Base-by-base conservation (phyloP, 1,140 invertebrate species). In the Heliconius himera region DNA sequence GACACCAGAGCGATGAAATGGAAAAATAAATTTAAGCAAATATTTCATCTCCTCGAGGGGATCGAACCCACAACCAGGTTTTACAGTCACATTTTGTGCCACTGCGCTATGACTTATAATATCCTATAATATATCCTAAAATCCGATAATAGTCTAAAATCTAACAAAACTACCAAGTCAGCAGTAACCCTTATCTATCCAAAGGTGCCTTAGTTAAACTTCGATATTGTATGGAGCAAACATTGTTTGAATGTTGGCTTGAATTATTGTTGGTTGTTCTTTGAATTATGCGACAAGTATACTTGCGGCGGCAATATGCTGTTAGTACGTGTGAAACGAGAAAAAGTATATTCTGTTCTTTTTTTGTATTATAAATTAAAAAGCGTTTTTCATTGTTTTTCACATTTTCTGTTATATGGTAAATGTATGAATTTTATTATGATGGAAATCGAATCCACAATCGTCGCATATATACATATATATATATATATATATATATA, bases 151-250 rank as follows among this genome's bases (percentile, higher is more conserved):
- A 26, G 26, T 9, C 11, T 11, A 18, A 66, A 66, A 66, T 66
- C 26, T 29, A 66, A 66, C 8, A 26, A 66, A 26, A 16, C 22
- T 5, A 1, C 26, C 9, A n/a, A 29, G 77, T 81, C 29, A 77
- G 54, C n/a, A 16, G 51, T 29, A 75, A 46, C 9, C 81, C 80
- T 80, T 77, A 76, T 38, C n/a, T 29, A 70, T 54, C 41, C 20
- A 74, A 81, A 77, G 74, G 78, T 73, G 72, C 71, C 76, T 78
- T 81, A 81, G 81, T 83, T 82, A 81, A 83, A 83, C 76, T 84
- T 85, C 82, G 76, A 81, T 84, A 83, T 80, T 87, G 81, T 83
- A 74, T 74, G 78, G 75, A 75, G 77, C 83, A 84, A 84, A 86
- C 85, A 86, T 73, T 77, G 85, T 82, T 84, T 70, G 60, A 77